Evolutionary conservation across 2,888 invertebrate genomes (phyloP).

Genomic region (Rhagonycha lutea): DNA sequence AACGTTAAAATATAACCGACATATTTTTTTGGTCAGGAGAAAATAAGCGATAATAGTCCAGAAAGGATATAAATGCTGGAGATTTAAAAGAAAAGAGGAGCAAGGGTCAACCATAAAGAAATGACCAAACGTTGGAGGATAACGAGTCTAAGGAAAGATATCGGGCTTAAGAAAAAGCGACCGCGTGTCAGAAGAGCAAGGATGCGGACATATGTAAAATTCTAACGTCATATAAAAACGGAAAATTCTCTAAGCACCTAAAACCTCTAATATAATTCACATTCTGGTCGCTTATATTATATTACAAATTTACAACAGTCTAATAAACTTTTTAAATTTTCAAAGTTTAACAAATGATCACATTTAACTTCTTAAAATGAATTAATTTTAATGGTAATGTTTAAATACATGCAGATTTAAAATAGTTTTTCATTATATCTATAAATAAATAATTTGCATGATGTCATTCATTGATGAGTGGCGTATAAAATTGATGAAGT

Average conservation of each 20-base stretch:
- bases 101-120: constrained; percentile 49
- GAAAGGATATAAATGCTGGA: constrained; percentile 49
- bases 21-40: constrained; percentile 40
- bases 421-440: no score
- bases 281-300: not conserved
- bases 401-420: no score
- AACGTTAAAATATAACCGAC: constrained; percentile 42
- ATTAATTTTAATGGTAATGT: no score
- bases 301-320: not conserved
- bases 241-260: constrained; percentile 22
- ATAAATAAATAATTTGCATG: no score
- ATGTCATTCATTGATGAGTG: no score
- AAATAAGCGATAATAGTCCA: constrained; percentile 49
- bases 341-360: not conserved
- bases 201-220: constrained; percentile 30
- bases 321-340: not conserved
- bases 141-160: constrained; percentile 44
- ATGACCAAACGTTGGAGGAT: constrained; percentile 46
- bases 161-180: constrained; percentile 37
- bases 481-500: no score
- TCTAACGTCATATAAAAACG: constrained; percentile 23
- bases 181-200: constrained; percentile 32
- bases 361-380: not conserved
- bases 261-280: constrained; percentile 8
- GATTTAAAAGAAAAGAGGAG: constrained; percentile 47